These are phyloP conservation scores for Sminthurides bifidus DNA, from an alignment of 1,140 invertebrate species.

Conservation along the genomic window DNA sequence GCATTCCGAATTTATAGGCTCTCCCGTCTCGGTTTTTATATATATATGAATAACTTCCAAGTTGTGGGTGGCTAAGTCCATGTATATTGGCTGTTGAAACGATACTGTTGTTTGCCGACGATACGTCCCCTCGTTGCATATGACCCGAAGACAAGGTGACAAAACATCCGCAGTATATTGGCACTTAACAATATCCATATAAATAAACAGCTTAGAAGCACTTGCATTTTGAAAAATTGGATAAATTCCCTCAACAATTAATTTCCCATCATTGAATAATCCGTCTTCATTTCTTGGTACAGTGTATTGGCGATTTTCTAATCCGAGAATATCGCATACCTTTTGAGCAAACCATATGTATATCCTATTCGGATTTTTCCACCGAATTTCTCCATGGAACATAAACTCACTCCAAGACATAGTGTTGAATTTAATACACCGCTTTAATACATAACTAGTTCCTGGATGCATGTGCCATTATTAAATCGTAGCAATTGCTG, in stretches of 20 bases:
- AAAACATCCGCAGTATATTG: conserved; percentile 35
- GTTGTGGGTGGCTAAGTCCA: background rate
- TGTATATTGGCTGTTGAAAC: conserved; percentile 1
- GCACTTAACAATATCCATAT: conserved; percentile 34
- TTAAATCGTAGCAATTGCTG: too few relatives aligned
- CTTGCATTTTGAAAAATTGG: background rate
- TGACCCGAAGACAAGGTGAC: conserved; percentile 28
- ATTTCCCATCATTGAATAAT: too few relatives aligned
- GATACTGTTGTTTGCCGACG: background rate
- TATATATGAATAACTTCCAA: conserved; percentile 8
- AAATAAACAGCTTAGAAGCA: conserved; percentile 30
- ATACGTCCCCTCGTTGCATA: conserved; percentile 1
- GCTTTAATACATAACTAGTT: too few relatives aligned
- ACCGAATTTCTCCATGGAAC: too few relatives aligned
- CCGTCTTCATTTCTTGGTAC: too few relatives aligned
- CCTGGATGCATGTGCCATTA: too few relatives aligned
- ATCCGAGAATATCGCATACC: too few relatives aligned
- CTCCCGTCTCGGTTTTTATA: conserved; percentile 12
- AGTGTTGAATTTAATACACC: too few relatives aligned
- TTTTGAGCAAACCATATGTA: too few relatives aligned
- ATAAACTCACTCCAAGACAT: too few relatives aligned
- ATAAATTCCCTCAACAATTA: background rate
- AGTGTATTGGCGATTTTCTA: too few relatives aligned
- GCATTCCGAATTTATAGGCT: conserved; percentile 5
- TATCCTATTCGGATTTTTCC: too few relatives aligned